phyloP scores from a whole-genome alignment of 2,797 vertebrate genomes.

The Naso thynnoides region DNA sequence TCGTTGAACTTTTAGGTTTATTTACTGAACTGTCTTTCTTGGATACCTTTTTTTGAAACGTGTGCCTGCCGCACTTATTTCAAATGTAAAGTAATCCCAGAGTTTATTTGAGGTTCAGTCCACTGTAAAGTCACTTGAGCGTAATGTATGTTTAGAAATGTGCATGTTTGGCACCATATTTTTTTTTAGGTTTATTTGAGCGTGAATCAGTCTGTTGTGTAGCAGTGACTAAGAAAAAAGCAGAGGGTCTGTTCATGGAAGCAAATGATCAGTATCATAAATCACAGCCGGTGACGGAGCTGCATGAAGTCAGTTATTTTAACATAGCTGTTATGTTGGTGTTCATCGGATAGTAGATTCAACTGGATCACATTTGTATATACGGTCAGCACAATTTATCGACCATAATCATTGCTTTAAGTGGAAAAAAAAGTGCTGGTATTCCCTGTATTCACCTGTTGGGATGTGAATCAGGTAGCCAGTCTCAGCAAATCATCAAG shows the following conservation, averaged over 20 bases:
- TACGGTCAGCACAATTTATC: neutral
- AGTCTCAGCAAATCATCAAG: too few relatives aligned
- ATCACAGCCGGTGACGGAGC: slow-evolving; percentile 21
- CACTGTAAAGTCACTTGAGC: slow-evolving; percentile 21
- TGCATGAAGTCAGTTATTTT: slow-evolving; percentile 12
- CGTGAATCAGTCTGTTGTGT: slow-evolving; percentile 1
- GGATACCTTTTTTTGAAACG: slow-evolving; percentile 24
- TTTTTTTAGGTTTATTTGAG: neutral
- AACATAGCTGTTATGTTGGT: slow-evolving; percentile 4
- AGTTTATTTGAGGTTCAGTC: slow-evolving; percentile 45
- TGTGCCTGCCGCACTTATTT: slow-evolving; percentile 31
- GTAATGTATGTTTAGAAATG: neutral
- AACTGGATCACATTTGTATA: slow-evolving; percentile 17
- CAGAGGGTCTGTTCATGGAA: neutral
- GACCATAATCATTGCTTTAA: neutral
- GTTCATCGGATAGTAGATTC: slow-evolving; percentile 3
- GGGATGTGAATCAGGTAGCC: too few relatives aligned
- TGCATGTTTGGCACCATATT: neutral
- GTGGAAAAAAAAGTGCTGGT: too few relatives aligned
- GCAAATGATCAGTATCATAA: slow-evolving; percentile 23
- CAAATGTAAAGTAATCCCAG: slow-evolving; percentile 29
- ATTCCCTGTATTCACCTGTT: too few relatives aligned
- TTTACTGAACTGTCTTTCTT: slow-evolving; percentile 48
- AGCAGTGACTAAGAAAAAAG: slow-evolving; percentile 5
- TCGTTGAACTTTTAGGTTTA: slow-evolving; percentile 42